Percentiles rank a stretch among this genome's conserved stretches.
Conservation (phyloP, 2,113 vertebrate genomes). For the Propithecus coquereli region DNA sequence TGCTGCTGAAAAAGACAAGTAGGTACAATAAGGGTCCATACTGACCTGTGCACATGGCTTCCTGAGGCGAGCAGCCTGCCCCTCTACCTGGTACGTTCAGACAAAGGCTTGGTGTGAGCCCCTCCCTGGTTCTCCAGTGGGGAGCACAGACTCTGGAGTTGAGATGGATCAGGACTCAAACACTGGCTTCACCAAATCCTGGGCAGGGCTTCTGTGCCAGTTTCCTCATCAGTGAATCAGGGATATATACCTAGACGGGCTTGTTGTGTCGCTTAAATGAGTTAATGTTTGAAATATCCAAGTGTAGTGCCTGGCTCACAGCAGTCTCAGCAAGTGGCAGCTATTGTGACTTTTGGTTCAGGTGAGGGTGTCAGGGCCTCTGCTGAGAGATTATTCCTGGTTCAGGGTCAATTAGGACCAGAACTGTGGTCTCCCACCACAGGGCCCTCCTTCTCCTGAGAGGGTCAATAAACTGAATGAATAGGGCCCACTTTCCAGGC, state of each 20-base stretch:
- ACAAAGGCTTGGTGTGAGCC: background rate
- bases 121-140: background rate
- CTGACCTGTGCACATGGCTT: background rate
- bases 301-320: background rate
- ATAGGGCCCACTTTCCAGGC: background rate
- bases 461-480: background rate
- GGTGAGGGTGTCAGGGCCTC: background rate
- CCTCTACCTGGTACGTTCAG: too few species aligned
- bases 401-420: background rate
- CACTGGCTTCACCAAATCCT: background rate
- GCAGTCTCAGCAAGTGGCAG: background rate
- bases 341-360: background rate
- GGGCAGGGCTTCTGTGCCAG: background rate
- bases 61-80: background rate
- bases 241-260: rapidly evolving
- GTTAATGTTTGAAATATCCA: background rate
- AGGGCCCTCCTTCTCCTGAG: background rate
- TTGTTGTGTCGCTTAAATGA: background rate
- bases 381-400: background rate
- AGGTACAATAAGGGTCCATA: background rate
- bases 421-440: background rate
- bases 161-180: background rate
- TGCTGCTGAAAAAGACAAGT: background rate
- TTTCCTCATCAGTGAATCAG: background rate
- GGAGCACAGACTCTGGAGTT: too few species aligned